Conservation (phyloP, 2,888 invertebrate genomes). For the Trachelus tabidus region DNA sequence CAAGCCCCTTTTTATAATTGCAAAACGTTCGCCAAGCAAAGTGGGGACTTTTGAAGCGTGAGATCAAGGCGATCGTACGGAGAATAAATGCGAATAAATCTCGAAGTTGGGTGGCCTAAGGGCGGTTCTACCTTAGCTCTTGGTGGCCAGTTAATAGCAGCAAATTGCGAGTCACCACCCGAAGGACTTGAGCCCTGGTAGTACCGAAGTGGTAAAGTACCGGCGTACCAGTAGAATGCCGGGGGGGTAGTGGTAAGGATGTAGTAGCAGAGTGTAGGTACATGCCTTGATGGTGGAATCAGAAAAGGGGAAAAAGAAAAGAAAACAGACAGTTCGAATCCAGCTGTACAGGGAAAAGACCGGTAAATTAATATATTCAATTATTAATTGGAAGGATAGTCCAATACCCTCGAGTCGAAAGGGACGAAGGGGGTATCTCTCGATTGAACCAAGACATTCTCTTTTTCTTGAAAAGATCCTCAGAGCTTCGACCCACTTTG, state of each 20-base stretch:
- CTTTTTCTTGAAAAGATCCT: background rate
- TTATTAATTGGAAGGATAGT: constrained; percentile 16
- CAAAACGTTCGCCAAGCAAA: constrained; percentile 45
- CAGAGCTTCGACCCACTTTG: background rate
- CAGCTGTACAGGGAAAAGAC: constrained; percentile 5
- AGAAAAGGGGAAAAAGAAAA: background rate
- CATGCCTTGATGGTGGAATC: background rate
- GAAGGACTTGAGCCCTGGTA: background rate
- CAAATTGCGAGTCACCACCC: background rate
- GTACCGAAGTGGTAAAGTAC: background rate
- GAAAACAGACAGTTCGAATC: background rate
- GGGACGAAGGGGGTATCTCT: background rate
- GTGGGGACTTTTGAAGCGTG: constrained; percentile 40
- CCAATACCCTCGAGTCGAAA: background rate
- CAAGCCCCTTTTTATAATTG: constrained; percentile 51
- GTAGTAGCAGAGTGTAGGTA: background rate
- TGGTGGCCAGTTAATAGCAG: background rate
- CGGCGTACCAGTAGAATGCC: background rate
- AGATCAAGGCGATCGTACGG: constrained; percentile 41
- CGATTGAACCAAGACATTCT: background rate
- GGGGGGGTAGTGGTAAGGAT: background rate
- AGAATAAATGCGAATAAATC: constrained; percentile 43
- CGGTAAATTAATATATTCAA: constrained; percentile 21
- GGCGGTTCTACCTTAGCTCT: background rate
- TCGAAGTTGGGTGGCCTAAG: constrained; percentile 17